These are phyloP conservation scores for Oscheius sp. DNA, from an alignment of 2,888 invertebrate genomes.

Conservation along the genomic window DNA sequence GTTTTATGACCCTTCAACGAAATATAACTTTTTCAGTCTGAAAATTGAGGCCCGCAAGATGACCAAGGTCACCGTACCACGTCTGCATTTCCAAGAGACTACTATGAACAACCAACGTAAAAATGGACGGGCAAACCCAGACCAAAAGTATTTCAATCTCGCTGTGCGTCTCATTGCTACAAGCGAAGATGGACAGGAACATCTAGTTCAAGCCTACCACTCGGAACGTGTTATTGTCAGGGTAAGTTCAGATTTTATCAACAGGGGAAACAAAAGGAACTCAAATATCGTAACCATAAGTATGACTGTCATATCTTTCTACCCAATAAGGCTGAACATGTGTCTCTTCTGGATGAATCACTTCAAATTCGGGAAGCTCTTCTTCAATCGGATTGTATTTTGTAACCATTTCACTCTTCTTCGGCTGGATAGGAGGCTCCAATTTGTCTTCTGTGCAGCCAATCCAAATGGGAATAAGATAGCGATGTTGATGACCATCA, in stretches of 20 bases:
- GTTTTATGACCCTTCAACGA: neutral
- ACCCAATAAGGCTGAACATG: constrained; percentile 60
- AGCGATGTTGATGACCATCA: constrained; percentile 56
- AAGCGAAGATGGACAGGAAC: constrained; percentile 52
- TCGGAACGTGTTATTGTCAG: constrained; percentile 96
- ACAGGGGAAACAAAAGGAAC: constrained; percentile 11
- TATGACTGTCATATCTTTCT: constrained; percentile 54
- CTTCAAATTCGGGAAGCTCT: constrained; percentile 60
- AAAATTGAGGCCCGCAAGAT: constrained; percentile 77
- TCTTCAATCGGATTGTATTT: constrained; percentile 18
- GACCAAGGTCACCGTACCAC: constrained; percentile 91
- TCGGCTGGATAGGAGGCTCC: constrained; percentile 34
- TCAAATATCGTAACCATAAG: constrained; percentile 41
- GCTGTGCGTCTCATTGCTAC: constrained; percentile 78
- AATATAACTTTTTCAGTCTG: constrained; percentile 1
- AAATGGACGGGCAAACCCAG: constrained; percentile 97
- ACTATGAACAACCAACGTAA: constrained; percentile 99
- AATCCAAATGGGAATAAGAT: constrained; percentile 59
- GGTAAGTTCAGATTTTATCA: constrained; percentile 75
- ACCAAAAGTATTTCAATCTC: constrained; percentile 79
- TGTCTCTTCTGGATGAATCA: constrained; percentile 44
- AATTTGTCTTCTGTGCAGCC: constrained; percentile 59
- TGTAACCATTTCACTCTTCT: neutral
- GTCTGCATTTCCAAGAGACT: constrained; percentile 96
- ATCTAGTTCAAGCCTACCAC: constrained; percentile 79